Percentiles rank a stretch among this genome's conserved stretches.
Evolutionary conservation across 1,140 invertebrate genomes (phyloP).

Genomic region (Branchinecta lynchi): DNA sequence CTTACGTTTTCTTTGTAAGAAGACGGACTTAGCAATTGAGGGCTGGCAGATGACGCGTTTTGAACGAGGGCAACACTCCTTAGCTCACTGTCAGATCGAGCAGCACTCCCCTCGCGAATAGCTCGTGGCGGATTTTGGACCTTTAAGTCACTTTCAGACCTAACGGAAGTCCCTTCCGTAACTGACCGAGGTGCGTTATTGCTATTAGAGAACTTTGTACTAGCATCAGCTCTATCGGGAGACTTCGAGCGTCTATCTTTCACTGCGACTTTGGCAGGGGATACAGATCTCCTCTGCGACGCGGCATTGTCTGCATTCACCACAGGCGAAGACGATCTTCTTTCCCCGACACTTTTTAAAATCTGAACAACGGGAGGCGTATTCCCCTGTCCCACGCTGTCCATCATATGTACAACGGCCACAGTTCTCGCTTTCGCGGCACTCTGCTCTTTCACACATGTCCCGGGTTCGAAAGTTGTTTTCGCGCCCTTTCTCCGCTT

Average conservation of each 20-base stretch:
- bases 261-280: not conserved
- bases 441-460: constrained; percentile 24
- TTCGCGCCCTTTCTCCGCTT: constrained; percentile 60
- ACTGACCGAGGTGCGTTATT: not conserved
- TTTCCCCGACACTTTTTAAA: no score
- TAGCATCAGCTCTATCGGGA: not conserved
- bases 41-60: not conserved
- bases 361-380: no score
- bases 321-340: not conserved
- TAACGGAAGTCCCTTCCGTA: not conserved
- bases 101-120: not conserved
- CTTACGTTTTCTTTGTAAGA: not conserved
- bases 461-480: constrained; percentile 67
- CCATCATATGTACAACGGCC: not conserved
- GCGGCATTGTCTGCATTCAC: not conserved
- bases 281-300: not conserved
- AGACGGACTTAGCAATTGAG: not conserved
- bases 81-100: not conserved
- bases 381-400: not conserved
- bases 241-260: not conserved
- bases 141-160: not conserved
- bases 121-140: not conserved
- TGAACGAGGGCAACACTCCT: not conserved
- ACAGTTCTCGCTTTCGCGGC: not conserved
- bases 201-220: not conserved